Evolutionary conservation across 2,113 vertebrate species (phyloP).

Genomic region (rat (Rattus norvegicus)): GRCr8 NC_086038.1:8293001-8293500

Average conservation of each 20-base stretch:
- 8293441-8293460: not conserved
- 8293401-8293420: fast-evolving
- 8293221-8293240: not conserved
- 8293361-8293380: not conserved
- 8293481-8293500: not conserved
- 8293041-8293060: too few relatives aligned
- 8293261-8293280: not conserved
- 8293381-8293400: not conserved
- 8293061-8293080: not conserved
- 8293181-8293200: not conserved
- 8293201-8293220: not conserved
- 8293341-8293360: not conserved
- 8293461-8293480: not conserved
- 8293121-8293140: not conserved
- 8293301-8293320: too few relatives aligned
- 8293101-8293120: not conserved
- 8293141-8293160: not conserved
- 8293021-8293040: too few relatives aligned
- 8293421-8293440: not conserved
- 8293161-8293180: not conserved
- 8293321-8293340: not conserved
- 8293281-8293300: not conserved
- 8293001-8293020: too few relatives aligned
- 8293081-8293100: not conserved
- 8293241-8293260: not conserved